A percentile compares a stretch with the other conserved stretches of the same genome.
phyloP scores from a whole-genome alignment of 2,888 invertebrate species.

The Lordiphosa andalusiaca region DNA sequence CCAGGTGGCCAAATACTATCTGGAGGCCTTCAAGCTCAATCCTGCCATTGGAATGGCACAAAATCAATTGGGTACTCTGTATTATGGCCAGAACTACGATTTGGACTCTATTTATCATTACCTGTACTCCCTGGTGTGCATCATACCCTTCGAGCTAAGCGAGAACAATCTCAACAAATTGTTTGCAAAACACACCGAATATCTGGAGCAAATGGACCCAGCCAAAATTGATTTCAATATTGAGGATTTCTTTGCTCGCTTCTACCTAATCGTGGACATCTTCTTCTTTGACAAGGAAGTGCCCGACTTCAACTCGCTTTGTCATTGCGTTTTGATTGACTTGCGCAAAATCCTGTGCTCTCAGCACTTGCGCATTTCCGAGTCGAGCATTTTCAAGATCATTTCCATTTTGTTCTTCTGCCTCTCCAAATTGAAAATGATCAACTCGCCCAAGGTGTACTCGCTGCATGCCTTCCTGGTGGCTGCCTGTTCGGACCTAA shows the following conservation, averaged over 20 bases:
- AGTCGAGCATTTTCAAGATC: slow-evolving; percentile 89
- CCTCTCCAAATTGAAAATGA: slow-evolving; percentile 87
- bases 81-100: slow-evolving; percentile 89
- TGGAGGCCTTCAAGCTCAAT: slow-evolving; percentile 89
- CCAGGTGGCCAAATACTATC: slow-evolving; percentile 89
- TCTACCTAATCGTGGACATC: slow-evolving; percentile 81
- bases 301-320: slow-evolving; percentile 84
- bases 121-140: slow-evolving; percentile 89
- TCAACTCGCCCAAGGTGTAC: slow-evolving; percentile 89
- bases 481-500: slow-evolving; percentile 85
- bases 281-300: slow-evolving; percentile 82
- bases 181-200: slow-evolving; percentile 86
- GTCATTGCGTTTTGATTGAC: slow-evolving; percentile 86
- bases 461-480: slow-evolving; percentile 91
- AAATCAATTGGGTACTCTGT: slow-evolving; percentile 95
- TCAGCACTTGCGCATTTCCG: slow-evolving; percentile 82
- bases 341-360: slow-evolving; percentile 87
- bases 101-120: slow-evolving; percentile 95
- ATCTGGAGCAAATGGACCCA: slow-evolving; percentile 82
- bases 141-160: slow-evolving; percentile 92
- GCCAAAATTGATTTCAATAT: slow-evolving; percentile 80
- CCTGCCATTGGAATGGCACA: slow-evolving; percentile 93
- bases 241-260: slow-evolving; percentile 82
- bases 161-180: slow-evolving; percentile 90
- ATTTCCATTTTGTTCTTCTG: slow-evolving; percentile 90